Base-by-base conservation (phyloP, 2,113 vertebrate species). In the Rissa tridactyla region DNA sequence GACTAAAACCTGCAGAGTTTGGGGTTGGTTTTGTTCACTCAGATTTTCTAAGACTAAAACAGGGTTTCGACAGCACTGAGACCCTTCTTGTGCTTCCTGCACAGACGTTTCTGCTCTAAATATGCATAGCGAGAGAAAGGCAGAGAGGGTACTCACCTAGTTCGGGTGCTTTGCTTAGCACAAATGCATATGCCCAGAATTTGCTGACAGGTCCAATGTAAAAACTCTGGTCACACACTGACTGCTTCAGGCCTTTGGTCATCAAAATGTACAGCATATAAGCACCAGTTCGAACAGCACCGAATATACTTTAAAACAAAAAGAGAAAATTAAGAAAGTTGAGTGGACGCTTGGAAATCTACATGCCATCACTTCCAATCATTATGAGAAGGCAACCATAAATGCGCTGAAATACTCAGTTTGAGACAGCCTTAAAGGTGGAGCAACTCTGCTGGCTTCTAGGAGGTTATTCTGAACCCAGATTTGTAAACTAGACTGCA, bases 131-230 rank as follows among this genome's bases (percentile, higher is more conserved):
- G 30, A 76, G 51, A 92, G 7, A 64, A 72, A 88, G 38, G 34
- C 60, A 94, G 36, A 90, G 46, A 84, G 82, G n/a, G 15, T 52
- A 98, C 99, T 99, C 98, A 99, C 99, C 99, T 96, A 99, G 98
- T 95, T 99, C 99, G 2, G 99, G 99, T 90, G 99, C 99, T 98
- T 99, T 99, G 98, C 99, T 99, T 92, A 99, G 98, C 88, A 99
- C 99, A 97, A 99, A 99, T 58, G 99, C 99, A 44, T 99, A 99
- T 12, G 99, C 99, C 99, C 99, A 99, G 98, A 99, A 99, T 98
- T 99, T 99, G 99, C 99, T 99, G 98, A 99, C 98, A 32, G 99
- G 99, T 96, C 99, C 99, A 92, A 99, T 99, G 99, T 99, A 99
- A 98, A 99, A 99, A 97, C 99, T 98, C 98, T 99, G 99, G 98